A percentile compares a stretch with the other conserved stretches of the same genome.
These are phyloP conservation scores for Drosophila colorata DNA, from an alignment of 2,888 invertebrate species.

Conservation along the genomic window DNA sequence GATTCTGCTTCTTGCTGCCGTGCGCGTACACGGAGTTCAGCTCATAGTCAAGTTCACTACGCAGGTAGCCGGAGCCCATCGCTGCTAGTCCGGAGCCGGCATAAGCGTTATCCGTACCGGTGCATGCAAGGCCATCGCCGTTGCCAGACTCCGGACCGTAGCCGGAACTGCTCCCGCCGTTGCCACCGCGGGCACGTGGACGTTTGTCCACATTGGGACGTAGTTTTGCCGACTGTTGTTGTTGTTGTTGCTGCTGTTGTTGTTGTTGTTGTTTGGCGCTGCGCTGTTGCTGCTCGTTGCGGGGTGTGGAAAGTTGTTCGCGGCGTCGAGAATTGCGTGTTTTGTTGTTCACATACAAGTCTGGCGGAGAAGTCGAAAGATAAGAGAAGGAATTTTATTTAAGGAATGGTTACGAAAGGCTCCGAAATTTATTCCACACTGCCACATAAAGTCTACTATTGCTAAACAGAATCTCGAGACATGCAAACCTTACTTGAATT, in stretches of 20 bases:
- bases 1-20: slow-evolving; percentile 96
- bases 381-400: not conserved
- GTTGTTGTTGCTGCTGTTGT: slow-evolving; percentile 56
- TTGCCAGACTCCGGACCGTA: slow-evolving; percentile 42
- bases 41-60: slow-evolving; percentile 86
- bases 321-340: slow-evolving; percentile 81
- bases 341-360: slow-evolving; percentile 78
- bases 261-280: slow-evolving; percentile 88
- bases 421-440: too few species aligned
- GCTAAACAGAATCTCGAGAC: too few species aligned
- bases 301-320: slow-evolving; percentile 86
- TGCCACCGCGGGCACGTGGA: slow-evolving; percentile 78
- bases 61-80: slow-evolving; percentile 59
- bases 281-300: slow-evolving; percentile 86
- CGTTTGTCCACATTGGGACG: slow-evolving; percentile 89
- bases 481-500: too few species aligned
- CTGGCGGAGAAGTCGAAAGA: slow-evolving; percentile 40
- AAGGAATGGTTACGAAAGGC: too few species aligned
- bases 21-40: slow-evolving; percentile 92
- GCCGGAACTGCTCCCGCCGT: slow-evolving; percentile 58
- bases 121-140: slow-evolving; percentile 62
- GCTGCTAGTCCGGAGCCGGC: slow-evolving; percentile 84
- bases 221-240: slow-evolving; percentile 84
- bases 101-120: slow-evolving; percentile 75
- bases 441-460: too few species aligned